Percentiles rank a stretch among this genome's conserved stretches.
Conservation (phyloP, 1,140 invertebrate genomes). For the Brachionus calyciflorus region DNA sequence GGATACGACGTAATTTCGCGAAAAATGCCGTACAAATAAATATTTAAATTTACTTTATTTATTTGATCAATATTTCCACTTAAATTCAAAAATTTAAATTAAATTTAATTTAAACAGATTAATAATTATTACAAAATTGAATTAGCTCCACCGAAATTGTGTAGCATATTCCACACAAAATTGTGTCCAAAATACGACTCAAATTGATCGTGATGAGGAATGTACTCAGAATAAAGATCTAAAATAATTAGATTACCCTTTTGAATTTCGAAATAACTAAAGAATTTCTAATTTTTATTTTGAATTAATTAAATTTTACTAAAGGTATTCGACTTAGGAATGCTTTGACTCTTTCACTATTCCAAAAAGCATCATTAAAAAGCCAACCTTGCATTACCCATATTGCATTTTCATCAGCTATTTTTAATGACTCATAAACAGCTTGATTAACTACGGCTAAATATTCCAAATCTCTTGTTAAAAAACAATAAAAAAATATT, state of each 20-base stretch:
- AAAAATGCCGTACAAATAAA: no score
- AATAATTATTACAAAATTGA: slow-evolving; percentile 41
- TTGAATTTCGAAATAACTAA: background rate
- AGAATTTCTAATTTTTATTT: background rate
- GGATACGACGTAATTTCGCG: no score
- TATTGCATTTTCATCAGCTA: slow-evolving; percentile 68
- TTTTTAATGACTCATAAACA: slow-evolving; percentile 70
- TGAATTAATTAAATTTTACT: no score
- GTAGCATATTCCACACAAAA: slow-evolving; percentile 93
- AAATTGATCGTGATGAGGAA: slow-evolving; percentile 72
- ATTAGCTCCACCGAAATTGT: slow-evolving; percentile 83
- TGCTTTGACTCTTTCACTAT: slow-evolving; percentile 66
- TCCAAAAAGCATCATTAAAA: slow-evolving; percentile 74
- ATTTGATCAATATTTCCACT: slow-evolving; percentile 18
- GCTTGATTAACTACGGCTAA: slow-evolving; percentile 64
- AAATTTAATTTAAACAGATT: background rate
- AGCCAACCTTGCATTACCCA: slow-evolving; percentile 85
- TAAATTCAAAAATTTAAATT: slow-evolving; percentile 65
- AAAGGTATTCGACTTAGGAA: slow-evolving; percentile 74
- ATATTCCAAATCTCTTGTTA: slow-evolving; percentile 51
- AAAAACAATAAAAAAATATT: slow-evolving; percentile 67
- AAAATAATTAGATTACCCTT: slow-evolving; percentile 77
- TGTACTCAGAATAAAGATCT: slow-evolving; percentile 79
- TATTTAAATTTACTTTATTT: no score
- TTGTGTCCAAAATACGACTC: slow-evolving; percentile 83